Evolutionary conservation across 2,113 vertebrate species (phyloP), one percentile per base, ranked within the genome.

Genomic region (Pleuronectes platessa): DNA sequence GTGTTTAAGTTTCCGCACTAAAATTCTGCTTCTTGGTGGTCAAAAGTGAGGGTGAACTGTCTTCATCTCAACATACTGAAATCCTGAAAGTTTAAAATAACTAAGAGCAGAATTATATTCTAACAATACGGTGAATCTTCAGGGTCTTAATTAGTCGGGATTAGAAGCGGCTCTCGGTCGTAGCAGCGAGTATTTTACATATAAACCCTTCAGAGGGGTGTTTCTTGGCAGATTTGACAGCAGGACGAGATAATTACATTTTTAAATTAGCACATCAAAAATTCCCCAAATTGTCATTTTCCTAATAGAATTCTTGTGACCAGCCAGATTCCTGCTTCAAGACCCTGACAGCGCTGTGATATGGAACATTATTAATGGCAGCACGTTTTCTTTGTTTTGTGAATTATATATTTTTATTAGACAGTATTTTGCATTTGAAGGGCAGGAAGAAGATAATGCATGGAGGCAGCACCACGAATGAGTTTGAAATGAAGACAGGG

Each of bases 241-340:
- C 31, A 62, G 17, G 37, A 61, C 35, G 47, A 0, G 0, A 63
- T 68, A 82, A 67, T 67, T 64, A 75, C 21, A 68, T 71, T 80
- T 13, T 80, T 13, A 74, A 72, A 84, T 72, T 47, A 64, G 12
- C 68, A 79, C 26, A 71, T 83, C 54, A 40, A 21, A 45, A 53
- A 66, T 31, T 31, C 6, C 42, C 11, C 8, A 26, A 66, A 78
- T 26, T 61, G 53, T 45, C 37, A 71, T 76, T 71, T 71, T 54
- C 23, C 18, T 40, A 62, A 66, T 53, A 55, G 37, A 2, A 72
- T 45, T 26, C 6, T 11, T 40, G 51, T 76, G 47, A 72, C 76
- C 61, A 58, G 17, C 35, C 1, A 55, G 35, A n/a, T 67, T 82
- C 24, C 68, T 56, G 49, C 20, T 59, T 79, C 51, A 70, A 79